These are phyloP conservation scores for Tortricodes alternella DNA, from an alignment of 2,888 invertebrate species.

Conservation along the genomic window DNA sequence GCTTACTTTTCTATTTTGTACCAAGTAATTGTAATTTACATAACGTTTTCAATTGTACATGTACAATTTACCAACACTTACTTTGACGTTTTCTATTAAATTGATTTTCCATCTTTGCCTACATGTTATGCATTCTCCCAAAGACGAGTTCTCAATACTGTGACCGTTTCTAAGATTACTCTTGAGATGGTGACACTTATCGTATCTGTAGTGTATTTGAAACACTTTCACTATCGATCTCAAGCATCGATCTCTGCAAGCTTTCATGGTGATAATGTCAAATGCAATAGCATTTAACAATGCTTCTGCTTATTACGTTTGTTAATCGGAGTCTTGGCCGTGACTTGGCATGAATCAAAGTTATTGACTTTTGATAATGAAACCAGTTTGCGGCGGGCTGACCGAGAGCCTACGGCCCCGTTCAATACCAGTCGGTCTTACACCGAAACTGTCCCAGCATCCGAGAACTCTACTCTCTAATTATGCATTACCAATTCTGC, in stretches of 20 bases:
- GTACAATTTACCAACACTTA: too few relatives aligned
- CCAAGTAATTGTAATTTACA: slow-evolving; percentile 22
- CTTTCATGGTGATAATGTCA: slow-evolving; percentile 8
- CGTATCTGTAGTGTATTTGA: too few relatives aligned
- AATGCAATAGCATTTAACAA: slow-evolving; percentile 19
- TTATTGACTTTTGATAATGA: slow-evolving; percentile 83
- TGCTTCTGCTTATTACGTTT: slow-evolving; percentile 57
- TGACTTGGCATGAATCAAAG: slow-evolving; percentile 80
- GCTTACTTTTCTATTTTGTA: slow-evolving; percentile 4
- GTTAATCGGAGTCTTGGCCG: slow-evolving; percentile 66
- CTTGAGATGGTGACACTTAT: too few relatives aligned
- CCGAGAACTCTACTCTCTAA: slow-evolving; percentile 40
- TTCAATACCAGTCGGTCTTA: slow-evolving; percentile 69
- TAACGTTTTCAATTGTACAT: slow-evolving; percentile 17
- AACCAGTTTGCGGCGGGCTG: slow-evolving; percentile 77
- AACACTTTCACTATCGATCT: too few relatives aligned
- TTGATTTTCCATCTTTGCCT: too few relatives aligned
- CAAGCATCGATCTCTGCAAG: background rate
- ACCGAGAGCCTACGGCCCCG: slow-evolving; percentile 76
- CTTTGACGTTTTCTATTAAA: too few relatives aligned
- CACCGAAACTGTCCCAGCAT: slow-evolving; percentile 42
- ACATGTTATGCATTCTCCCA: too few relatives aligned
- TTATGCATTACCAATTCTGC: slow-evolving; percentile 56
- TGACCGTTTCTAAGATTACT: too few relatives aligned
- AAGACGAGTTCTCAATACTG: too few relatives aligned